Evolutionary conservation across 2,113 vertebrate species (phyloP), one percentile per base, ranked within the genome.

Genomic region (Tachycineta bicolor): DNA sequence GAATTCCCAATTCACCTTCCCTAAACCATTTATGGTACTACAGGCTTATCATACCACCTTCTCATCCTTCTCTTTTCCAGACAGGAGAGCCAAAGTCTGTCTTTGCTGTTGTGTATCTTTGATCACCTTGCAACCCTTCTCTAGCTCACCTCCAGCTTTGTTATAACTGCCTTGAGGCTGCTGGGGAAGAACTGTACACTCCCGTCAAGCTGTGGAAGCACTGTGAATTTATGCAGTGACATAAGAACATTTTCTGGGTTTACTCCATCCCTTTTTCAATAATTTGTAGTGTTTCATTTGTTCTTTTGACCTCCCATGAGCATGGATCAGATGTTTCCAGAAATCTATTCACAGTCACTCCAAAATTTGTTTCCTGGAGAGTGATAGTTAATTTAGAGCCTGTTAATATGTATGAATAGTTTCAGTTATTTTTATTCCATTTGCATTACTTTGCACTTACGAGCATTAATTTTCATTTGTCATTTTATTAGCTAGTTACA

Each of bases 381-480:
- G 70, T 49, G 73, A 83, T 47, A 70, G 28, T 76, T 64, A 74
- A 83, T 92, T 83, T 83, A 87, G 77, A 89, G 73, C 11, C 76
- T 55, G 34, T 81, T 87, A 71, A 63, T 91, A 70, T 83, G 47
- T 67, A 74, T 78, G 14, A 94, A 90, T 67, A 77, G 17, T 70
- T 88, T 83, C 46, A 85, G 68, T 74, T 92, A 83, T 93, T 97
- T 94, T 92, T 87, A 78, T 81, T 87, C 52, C 56, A 75, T 94
- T 94, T 93, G 55, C 73, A 71, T 89, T 93, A 49, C 53, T 92
- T 93, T 71, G 43, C 68, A 74, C 33, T 95, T 75, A 87, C 11
- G 47, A 87, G 49, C 69, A 89, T 95, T 92, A 70, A 81, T 96
- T 94, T 92, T 92, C 52, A 49, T 96, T 94, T 97, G 83, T 83